Base-by-base conservation (phyloP, 2,113 vertebrate genomes). In the Delphinapterus leucas region DNA sequence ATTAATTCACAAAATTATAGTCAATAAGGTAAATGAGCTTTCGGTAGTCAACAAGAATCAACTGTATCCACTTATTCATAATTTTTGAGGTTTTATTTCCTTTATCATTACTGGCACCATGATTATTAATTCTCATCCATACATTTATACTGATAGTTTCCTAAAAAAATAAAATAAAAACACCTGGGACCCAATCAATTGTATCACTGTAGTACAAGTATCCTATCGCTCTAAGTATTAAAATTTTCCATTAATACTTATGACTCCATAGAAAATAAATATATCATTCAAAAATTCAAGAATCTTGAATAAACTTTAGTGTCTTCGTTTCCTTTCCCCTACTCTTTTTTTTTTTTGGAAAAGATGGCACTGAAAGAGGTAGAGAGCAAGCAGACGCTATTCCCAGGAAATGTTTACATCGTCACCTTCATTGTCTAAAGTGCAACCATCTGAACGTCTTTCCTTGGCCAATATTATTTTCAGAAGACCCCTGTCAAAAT, bases 1-100 rank as follows among this genome's bases (percentile, higher is more conserved):
- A 4, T 89, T 84, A 96, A 94, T 58, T 68, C n/a, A 80, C 17
- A 84, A 90, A 68, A 82, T 88, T 82, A 84, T 80, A 87, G 61
- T 36, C 53, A 85, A 60, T 31, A 80, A 96, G 80, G 86, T 65
- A 83, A 90, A 55, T 20, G 2, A 84, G 60, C 36, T 74, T 84
- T 90, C 38, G 60, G 49, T 60, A 87, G 28, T 84, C 84, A 80
- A 28, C 20, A 82, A 96, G 61, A 94, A 93, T 84, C 76, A 89
- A 85, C 33, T 81, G 4, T 77, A n/a, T 81, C 9, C 44, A 55
- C 38, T 84, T 94, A 60, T 94, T 93, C 17, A 55, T 31, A 65
- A 25, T 23, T 74, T 71, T 10, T 74, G 31, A 71, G 53, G 23
- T 61, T 93, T 86, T 80, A 90, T 26, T 93, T 94, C 53, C 71